phyloP scores from a whole-genome alignment of 2,113 vertebrate genomes.

The Indicator indicator region DNA sequence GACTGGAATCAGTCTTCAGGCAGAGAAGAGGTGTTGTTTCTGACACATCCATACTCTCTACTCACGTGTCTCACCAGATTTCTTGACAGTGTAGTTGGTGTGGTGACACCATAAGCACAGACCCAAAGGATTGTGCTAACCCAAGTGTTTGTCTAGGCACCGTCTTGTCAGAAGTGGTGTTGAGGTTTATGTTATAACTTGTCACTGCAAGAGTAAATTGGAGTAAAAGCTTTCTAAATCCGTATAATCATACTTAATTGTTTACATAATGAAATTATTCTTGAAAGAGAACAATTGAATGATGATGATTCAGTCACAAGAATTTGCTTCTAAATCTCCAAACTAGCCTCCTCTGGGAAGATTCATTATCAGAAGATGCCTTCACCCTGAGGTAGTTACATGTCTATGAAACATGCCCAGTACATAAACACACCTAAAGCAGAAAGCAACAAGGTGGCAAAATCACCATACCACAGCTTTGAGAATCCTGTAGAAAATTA shows the following conservation, averaged over 20 bases:
- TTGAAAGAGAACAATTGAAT: conserved; percentile 73
- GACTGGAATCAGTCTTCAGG: not conserved
- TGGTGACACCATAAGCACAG: not conserved
- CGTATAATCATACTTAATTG: conserved; percentile 67
- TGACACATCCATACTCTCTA: not conserved
- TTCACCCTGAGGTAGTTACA: not conserved
- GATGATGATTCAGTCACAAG: conserved; percentile 55
- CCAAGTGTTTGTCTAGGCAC: not conserved
- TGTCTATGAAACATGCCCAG: not conserved
- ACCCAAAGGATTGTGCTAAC: not conserved
- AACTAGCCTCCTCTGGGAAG: conserved; percentile 32
- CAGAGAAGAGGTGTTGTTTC: not conserved
- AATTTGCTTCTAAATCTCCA: conserved; percentile 50
- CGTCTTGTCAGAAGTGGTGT: conserved; percentile 26
- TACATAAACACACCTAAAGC: not conserved
- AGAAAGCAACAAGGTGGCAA: not conserved
- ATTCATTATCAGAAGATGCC: not conserved
- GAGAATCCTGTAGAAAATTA: not conserved
- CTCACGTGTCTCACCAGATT: not conserved
- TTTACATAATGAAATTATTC: conserved; percentile 80
- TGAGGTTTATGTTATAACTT: conserved; percentile 13
- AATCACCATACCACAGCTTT: not conserved
- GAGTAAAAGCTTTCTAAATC: conserved; percentile 70
- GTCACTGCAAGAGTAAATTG: conserved; percentile 48
- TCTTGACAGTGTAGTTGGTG: not conserved